Base-by-base conservation (phyloP, 2,888 invertebrate genomes). In the Agrilus cyanescens region DNA sequence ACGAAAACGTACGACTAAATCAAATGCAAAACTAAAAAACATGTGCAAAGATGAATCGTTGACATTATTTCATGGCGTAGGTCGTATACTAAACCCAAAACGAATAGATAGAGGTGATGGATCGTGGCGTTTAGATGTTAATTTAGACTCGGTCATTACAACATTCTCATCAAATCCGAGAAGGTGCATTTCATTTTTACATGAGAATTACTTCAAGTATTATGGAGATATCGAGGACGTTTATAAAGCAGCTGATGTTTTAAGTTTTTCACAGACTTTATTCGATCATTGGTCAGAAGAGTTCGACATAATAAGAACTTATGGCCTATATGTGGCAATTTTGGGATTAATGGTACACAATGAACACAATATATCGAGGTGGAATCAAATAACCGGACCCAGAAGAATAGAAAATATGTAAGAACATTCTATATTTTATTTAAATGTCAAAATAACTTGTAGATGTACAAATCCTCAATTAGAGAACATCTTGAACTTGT, bases 51-150 rank as follows among this genome's bases (percentile, higher is more conserved):
- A 83, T 61, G 81, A 84, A 64, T 75, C 73, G 32, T 71, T 85
- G 12, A 80, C 80, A 46, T 72, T 85, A 51, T 72, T 86, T 57
- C 85, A 85, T 66, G 82, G 82, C 1, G 69, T 86, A 13, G 85
- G 85, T 16, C 72, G 83, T 58, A 82, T 85, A 7, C 71, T 84
- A 31, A 82, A 85, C 68, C 85, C 85, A 31, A 86, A 85, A 73
- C 71, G 82, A 18, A 52, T 41, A 12, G 52, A 60, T 65, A 68
- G 65, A 51, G 58, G 57, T 25, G 61, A 63, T 41, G 48, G 51
- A 10, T 61, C 53, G 14, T 68, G 69, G 58, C 68, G 63, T 46
- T 70, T 84, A 38, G 65, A 72, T 34, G 79, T 83, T 56, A 67
- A 74, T 41, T 78, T 86, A 2, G 75, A 74, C 50, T 74, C 76